Conservation (phyloP, 2,888 invertebrate species). For the Lysandra coridon region DNA sequence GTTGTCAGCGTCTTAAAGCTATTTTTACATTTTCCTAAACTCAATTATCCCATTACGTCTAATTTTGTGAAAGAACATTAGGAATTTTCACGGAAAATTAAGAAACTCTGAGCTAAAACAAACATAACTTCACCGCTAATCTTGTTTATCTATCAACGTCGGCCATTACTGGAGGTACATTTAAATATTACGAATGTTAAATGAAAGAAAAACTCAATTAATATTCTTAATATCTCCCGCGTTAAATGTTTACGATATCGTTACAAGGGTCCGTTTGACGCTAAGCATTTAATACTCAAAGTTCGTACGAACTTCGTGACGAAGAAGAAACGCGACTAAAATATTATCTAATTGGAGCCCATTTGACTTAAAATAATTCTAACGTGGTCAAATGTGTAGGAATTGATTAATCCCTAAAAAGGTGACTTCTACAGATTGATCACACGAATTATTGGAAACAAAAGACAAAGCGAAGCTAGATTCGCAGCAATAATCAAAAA, state of each 20-base stretch:
- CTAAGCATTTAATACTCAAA: not conserved
- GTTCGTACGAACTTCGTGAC: not conserved
- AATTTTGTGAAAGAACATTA: not conserved
- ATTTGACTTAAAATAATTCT: too few relatives aligned
- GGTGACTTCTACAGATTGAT: too few relatives aligned
- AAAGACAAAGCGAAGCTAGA: too few relatives aligned
- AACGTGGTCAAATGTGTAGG: too few relatives aligned
- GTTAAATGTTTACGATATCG: constrained; percentile 27
- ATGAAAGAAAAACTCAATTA: constrained; percentile 26
- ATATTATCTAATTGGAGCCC: too few relatives aligned
- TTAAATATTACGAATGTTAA: constrained; percentile 23
- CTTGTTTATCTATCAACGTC: constrained; percentile 19
- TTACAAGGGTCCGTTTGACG: constrained; percentile 1
- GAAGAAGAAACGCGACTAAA: too few relatives aligned
- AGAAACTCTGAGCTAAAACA: not conserved
- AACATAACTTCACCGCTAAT: constrained; percentile 18
- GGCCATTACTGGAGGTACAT: constrained; percentile 9
- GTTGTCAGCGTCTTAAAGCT: not conserved
- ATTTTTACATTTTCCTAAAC: constrained; percentile 1
- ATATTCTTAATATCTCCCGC: constrained; percentile 27
- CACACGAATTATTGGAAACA: too few relatives aligned
- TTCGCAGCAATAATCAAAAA: too few relatives aligned
- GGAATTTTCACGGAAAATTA: not conserved
- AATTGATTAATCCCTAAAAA: too few relatives aligned
- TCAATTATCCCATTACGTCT: not conserved